Conservation (phyloP, 2,888 invertebrate species). For the Nyleta sp. region DNA sequence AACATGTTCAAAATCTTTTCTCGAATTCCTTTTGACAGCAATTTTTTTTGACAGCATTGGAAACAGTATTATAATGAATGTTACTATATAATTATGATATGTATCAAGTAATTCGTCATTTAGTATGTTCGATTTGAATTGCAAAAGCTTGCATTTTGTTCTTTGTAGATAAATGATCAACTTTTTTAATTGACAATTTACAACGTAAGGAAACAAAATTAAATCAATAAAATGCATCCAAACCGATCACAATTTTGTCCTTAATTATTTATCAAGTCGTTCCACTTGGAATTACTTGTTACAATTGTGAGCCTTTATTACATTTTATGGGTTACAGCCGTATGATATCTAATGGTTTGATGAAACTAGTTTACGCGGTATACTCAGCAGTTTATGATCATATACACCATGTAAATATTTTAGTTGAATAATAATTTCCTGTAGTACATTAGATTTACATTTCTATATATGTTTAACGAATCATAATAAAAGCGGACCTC, state of each 20-base stretch:
- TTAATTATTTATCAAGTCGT: conserved; percentile 19
- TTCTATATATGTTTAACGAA: conserved; percentile 34
- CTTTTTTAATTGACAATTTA: no score
- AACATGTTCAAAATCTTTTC: background rate
- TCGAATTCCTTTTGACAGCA: no score
- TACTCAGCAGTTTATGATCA: conserved; percentile 40
- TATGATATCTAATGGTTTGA: conserved; percentile 48
- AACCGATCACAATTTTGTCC: no score
- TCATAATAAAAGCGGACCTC: conserved; percentile 31
- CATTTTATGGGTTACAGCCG: conserved; percentile 38
- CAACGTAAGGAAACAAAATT: no score
- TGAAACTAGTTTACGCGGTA: conserved; percentile 49
- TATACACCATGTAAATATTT: conserved; percentile 47
- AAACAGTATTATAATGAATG: no score
- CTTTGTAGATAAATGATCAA: no score
- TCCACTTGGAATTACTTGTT: conserved; percentile 38
- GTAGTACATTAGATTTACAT: conserved; percentile 45
- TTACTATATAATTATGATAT: no score
- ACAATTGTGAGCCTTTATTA: conserved; percentile 44
- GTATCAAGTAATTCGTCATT: no score
- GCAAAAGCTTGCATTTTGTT: no score
- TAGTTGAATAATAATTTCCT: conserved; percentile 47
- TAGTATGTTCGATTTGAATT: no score
- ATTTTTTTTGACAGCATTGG: no score
- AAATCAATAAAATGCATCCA: no score